Conservation (phyloP, 2,113 vertebrate genomes). For the Cariama cristata region DNA sequence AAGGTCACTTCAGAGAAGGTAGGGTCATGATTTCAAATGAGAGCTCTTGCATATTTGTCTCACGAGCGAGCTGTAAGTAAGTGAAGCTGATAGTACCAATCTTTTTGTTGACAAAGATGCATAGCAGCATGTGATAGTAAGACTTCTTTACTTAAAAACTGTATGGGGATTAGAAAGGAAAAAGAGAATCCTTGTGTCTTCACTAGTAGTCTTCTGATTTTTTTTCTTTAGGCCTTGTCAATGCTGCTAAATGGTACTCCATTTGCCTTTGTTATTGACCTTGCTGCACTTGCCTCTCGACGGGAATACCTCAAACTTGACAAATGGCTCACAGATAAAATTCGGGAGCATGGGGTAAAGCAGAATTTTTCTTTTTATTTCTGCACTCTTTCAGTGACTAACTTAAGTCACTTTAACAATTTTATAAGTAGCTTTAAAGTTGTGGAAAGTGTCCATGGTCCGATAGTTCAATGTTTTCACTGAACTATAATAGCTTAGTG, state of each 20-base stretch:
- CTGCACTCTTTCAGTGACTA: slow-evolving; percentile 25
- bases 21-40: background rate
- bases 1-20: background rate
- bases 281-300: slow-evolving; percentile 99
- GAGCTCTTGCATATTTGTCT: background rate
- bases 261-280: slow-evolving; percentile 99
- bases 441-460: background rate
- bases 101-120: background rate
- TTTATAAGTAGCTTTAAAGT: slow-evolving; percentile 22
- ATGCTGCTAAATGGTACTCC: slow-evolving; percentile 99
- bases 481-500: slow-evolving; percentile 28
- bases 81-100: background rate
- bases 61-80: background rate
- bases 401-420: slow-evolving; percentile 11
- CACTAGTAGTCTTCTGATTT: slow-evolving; percentile 54
- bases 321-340: slow-evolving; percentile 99
- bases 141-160: background rate
- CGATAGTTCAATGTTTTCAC: background rate
- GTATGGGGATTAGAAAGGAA: background rate
- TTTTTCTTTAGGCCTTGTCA: slow-evolving; percentile 89
- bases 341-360: slow-evolving; percentile 97
- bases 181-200: slow-evolving; percentile 16
- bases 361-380: slow-evolving; percentile 64
- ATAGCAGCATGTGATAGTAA: slow-evolving; percentile 1
- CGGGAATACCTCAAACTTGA: slow-evolving; percentile 99